Evolutionary conservation across 2,113 vertebrate species (phyloP).

Genomic region (Mormyrus iriodes): DNA sequence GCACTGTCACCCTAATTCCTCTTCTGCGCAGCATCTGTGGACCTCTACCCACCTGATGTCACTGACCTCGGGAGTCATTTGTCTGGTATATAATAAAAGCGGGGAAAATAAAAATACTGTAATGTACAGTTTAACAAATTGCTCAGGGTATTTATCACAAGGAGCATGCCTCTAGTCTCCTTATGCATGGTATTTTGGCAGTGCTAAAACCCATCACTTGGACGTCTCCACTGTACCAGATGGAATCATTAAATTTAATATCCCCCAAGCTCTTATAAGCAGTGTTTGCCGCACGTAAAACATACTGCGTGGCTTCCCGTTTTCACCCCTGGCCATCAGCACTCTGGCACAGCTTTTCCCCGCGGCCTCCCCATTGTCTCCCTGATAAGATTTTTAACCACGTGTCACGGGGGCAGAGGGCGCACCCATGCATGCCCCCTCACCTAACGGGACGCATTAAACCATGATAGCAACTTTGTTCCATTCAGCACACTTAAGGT

Average conservation of each 20-base stretch:
- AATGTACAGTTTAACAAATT: background rate
- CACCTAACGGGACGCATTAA: background rate
- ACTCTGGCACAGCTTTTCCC: constrained; percentile 51
- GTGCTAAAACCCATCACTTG: constrained; percentile 66
- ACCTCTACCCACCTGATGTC: background rate
- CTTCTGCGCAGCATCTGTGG: background rate
- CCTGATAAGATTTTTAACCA: background rate
- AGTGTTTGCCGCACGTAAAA: constrained; percentile 73
- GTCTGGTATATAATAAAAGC: background rate
- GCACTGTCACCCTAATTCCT: background rate
- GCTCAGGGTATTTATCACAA: constrained; percentile 53
- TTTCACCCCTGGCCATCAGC: constrained; percentile 64
- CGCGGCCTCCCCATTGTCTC: background rate
- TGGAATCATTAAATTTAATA: constrained; percentile 87
- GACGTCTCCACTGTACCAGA: constrained; percentile 74
- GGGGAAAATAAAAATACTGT: background rate
- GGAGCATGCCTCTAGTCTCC: constrained; percentile 50
- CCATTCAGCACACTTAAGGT: background rate
- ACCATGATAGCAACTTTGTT: background rate
- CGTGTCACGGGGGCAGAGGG: background rate
- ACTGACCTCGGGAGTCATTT: background rate
- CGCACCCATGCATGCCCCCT: background rate
- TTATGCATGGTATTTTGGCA: constrained; percentile 66
- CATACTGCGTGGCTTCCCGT: constrained; percentile 73
- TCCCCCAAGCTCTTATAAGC: constrained; percentile 75